Evolutionary conservation across 1,140 invertebrate species (phyloP).

Genomic region (Panagrolaimus sp.): DNA sequence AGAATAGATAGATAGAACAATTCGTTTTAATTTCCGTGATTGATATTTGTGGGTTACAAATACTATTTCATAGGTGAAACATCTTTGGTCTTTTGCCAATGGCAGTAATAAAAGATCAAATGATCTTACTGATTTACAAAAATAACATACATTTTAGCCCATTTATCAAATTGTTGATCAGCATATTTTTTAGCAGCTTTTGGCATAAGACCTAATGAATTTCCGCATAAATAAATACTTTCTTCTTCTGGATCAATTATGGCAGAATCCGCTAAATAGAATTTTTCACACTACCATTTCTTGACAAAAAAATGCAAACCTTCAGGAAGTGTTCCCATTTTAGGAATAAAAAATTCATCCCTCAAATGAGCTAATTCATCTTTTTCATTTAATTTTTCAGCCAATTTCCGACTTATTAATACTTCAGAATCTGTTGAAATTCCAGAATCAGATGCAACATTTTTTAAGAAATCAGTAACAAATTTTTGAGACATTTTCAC

Average conservation of each 20-base stretch:
- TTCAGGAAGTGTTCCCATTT: slow-evolving; percentile 43
- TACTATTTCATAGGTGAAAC: too few relatives aligned
- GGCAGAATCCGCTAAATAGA: slow-evolving; percentile 34
- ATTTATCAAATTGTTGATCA: slow-evolving; percentile 47
- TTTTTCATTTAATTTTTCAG: slow-evolving; percentile 15
- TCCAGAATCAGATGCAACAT: too few relatives aligned
- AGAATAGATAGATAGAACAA: too few relatives aligned
- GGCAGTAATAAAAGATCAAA: too few relatives aligned
- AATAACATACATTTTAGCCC: slow-evolving; percentile 40
- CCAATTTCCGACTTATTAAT: background rate
- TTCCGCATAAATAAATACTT: slow-evolving; percentile 48
- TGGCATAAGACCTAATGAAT: slow-evolving; percentile 49
- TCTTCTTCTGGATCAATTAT: slow-evolving; percentile 43
- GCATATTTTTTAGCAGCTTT: slow-evolving; percentile 41
- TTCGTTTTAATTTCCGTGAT: too few relatives aligned
- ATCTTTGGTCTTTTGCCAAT: too few relatives aligned
- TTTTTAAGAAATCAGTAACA: too few relatives aligned
- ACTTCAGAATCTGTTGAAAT: too few relatives aligned
- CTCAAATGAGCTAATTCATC: slow-evolving; percentile 28
- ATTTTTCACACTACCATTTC: background rate
- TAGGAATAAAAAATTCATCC: slow-evolving; percentile 42
- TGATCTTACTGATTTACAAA: too few relatives aligned
- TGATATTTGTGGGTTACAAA: too few relatives aligned
- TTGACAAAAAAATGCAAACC: too few relatives aligned
- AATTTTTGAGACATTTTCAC: too few relatives aligned